Base-by-base conservation (phyloP, 1,140 invertebrate species). In the Lysiphlebus fabarum region DNA sequence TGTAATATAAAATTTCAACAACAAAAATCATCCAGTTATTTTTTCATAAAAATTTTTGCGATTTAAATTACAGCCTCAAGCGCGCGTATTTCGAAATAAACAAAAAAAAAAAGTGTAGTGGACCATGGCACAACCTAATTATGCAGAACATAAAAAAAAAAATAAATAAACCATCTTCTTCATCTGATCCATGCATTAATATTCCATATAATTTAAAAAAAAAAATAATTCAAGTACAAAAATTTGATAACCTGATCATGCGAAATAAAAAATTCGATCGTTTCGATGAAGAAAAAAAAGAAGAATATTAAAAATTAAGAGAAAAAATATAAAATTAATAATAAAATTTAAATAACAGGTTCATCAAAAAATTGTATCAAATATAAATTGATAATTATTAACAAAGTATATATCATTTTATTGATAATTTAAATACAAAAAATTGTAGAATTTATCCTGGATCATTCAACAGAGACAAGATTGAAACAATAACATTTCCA, bases 21-120 rank as follows among this genome's bases (percentile, higher is more conserved):
- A 33, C 7, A 4, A 51, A 37, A 36, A 38, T 51, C 34, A 36
- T 36, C 34, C 7, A 51, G 34, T 12, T n/a, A n/a, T 4, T 26
- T 33, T 51, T 51, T 51, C 49, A 51, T 33, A 4, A 4, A 36
- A 34, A 33, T 51, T 36, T 51, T 51, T 51, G 49, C 34, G 49
- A 51, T 51, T 51, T 51, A 51, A 51, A 51, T 51, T 51, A 51
- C 49, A 51, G 49, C 49, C 49, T 34, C 36, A 12, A 51, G 49
- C 49, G 36, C 11, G 6, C 38, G 38, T 51, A 36, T 40, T 10
- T 40, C 11, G n/a, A 36, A 12, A 36, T 49, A 33, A 10, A 33
- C n/a, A 49, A 38, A 51, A 36, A 36, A 51, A 51, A 33, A 36
- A 38, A n/a, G 8, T 5, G 8, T 37, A 51, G 36, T 33, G 34